Conservation (phyloP, 2,888 invertebrate species). For the Druceiella hillmani region DNA sequence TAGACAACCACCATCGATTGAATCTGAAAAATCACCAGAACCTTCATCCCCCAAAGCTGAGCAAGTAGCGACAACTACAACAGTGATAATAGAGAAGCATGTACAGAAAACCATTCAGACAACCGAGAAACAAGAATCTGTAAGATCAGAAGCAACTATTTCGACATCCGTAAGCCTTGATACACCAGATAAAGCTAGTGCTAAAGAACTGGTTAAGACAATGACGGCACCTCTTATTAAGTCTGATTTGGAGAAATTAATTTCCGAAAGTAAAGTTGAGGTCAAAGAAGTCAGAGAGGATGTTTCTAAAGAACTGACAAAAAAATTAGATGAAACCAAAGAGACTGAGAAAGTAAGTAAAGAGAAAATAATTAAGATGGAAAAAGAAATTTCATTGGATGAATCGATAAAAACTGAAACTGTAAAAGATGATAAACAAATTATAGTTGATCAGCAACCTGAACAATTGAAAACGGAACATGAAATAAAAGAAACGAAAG, state of each 20-base stretch:
- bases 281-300: too few relatives aligned
- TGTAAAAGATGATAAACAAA: slow-evolving; percentile 17
- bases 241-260: too few relatives aligned
- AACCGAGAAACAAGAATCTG: slow-evolving; percentile 5
- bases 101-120: not conserved
- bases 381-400: too few relatives aligned
- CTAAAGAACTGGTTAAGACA: too few relatives aligned
- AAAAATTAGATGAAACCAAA: too few relatives aligned
- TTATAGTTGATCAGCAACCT: slow-evolving; percentile 14
- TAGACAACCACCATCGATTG: not conserved
- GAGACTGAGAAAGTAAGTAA: too few relatives aligned
- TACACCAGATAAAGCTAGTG: too few relatives aligned
- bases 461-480: slow-evolving; percentile 15
- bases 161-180: slow-evolving; percentile 6
- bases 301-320: too few relatives aligned
- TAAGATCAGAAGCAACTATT: slow-evolving; percentile 1
- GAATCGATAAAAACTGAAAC: slow-evolving; percentile 18
- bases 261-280: too few relatives aligned
- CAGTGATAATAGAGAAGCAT: not conserved
- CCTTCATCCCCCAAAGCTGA: not conserved
- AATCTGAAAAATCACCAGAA: not conserved
- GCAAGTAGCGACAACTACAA: not conserved
- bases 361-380: too few relatives aligned
- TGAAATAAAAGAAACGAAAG: slow-evolving; percentile 32
- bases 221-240: too few relatives aligned